A percentile compares a stretch with the other conserved stretches of the same genome.
phyloP scores from a whole-genome alignment of 2,888 invertebrate species.

The Drosophila lacicola region DNA sequence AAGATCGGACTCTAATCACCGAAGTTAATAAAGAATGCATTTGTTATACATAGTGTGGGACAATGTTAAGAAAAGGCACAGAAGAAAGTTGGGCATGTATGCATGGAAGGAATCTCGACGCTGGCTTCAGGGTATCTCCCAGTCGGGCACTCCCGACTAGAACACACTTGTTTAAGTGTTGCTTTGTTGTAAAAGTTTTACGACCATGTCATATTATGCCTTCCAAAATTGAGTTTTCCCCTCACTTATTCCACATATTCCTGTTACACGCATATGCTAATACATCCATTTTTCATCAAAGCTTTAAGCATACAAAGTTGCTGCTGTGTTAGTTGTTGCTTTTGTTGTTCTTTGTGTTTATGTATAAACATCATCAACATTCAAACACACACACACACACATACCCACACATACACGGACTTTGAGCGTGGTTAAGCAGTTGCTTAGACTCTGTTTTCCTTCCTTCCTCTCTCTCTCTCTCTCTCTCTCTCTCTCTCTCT shows the following conservation, averaged over 20 bases:
- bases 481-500: neutral
- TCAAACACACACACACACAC: constrained; percentile 8
- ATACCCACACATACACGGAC: constrained; percentile 1
- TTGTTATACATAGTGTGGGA: too few relatives aligned
- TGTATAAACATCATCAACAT: neutral
- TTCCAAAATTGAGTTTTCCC: too few relatives aligned
- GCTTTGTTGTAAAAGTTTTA: too few relatives aligned
- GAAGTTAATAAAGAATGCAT: too few relatives aligned
- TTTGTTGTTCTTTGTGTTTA: constrained; percentile 14
- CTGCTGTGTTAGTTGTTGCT: constrained; percentile 29
- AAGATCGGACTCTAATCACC: too few relatives aligned
- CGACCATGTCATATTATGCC: too few relatives aligned
- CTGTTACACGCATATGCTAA: neutral
- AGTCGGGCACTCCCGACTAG: too few relatives aligned
- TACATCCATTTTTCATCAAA: constrained; percentile 11
- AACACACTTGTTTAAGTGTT: too few relatives aligned
- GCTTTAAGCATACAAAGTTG: constrained; percentile 14
- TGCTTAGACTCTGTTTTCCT: constrained; percentile 3
- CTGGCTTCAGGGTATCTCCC: too few relatives aligned
- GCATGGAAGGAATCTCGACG: too few relatives aligned
- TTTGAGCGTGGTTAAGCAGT: neutral
- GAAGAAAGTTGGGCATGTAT: too few relatives aligned
- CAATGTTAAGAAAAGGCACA: too few relatives aligned
- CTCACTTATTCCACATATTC: neutral
- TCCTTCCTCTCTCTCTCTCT: neutral